Percentiles rank a stretch among this genome's conserved stretches.
Conservation (phyloP, 2,113 vertebrate species). For the Bagarius yarrelli region DNA sequence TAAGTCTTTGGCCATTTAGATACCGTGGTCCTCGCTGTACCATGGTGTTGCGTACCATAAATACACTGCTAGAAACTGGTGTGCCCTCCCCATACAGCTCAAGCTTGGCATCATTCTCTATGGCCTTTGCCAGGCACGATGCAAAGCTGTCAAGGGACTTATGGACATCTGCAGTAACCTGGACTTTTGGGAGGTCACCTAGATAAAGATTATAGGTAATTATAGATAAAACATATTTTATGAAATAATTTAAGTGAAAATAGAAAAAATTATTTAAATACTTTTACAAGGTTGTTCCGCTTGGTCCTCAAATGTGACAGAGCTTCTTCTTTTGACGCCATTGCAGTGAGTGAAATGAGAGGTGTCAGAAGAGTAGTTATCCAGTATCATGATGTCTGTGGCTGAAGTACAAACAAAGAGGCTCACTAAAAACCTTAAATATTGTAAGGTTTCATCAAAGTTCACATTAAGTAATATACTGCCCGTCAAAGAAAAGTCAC, state of each 20-base stretch:
- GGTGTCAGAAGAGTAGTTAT: slow-evolving; percentile 81
- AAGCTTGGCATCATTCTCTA: slow-evolving; percentile 91
- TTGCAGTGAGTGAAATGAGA: slow-evolving; percentile 63
- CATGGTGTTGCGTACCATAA: slow-evolving; percentile 57
- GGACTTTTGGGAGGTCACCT: slow-evolving; percentile 70
- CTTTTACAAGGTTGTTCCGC: slow-evolving; percentile 86
- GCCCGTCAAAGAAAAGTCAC: too few species aligned
- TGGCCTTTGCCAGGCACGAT: slow-evolving; percentile 85
- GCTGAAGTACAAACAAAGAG: slow-evolving; percentile 65
- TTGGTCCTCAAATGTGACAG: slow-evolving; percentile 95
- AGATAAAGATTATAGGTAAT: slow-evolving; percentile 7
- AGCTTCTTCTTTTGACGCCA: slow-evolving; percentile 83
- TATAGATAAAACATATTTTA: neutral
- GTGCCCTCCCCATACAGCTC: slow-evolving; percentile 84
- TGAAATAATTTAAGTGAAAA: neutral
- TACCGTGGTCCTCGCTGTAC: slow-evolving; percentile 72
- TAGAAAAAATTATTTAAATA: slow-evolving; percentile 48
- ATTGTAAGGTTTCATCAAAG: neutral
- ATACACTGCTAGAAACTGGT: slow-evolving; percentile 68
- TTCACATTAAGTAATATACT: neutral
- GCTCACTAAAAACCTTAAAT: slow-evolving; percentile 18
- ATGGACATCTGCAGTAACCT: slow-evolving; percentile 85
- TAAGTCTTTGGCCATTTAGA: slow-evolving; percentile 79
- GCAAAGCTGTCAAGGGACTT: slow-evolving; percentile 89
- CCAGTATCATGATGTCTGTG: slow-evolving; percentile 93